Base-by-base conservation (phyloP, 2,888 invertebrate species). In the Hemistola chrysoprasaria region DNA sequence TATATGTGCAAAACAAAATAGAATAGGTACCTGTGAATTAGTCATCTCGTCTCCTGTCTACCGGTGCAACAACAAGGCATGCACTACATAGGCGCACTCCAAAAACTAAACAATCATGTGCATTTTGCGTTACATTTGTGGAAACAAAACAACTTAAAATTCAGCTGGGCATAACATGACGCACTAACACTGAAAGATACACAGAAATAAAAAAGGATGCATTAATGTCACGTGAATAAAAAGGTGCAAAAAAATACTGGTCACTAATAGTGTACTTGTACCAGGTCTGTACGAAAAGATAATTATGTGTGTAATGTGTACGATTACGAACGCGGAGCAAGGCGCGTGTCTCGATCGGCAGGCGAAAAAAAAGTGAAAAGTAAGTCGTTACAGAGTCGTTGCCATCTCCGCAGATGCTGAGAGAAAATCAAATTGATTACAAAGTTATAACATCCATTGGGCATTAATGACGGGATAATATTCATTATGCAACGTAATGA, bases 21-120 rank as follows among this genome's bases (percentile, higher is more conserved):
- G 62, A 54, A 62, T n/a, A n/a, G 71, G 71, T 90, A 91, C 91
- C 91, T 91, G 91, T 68, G 91, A 90, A 83, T 91, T 91, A 69
- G 91, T 91, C 91, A 91, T 91, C 72, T 71, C 79, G 80, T 66
- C 72, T 71, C 69, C 77, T 53, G 55, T 59, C 71, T 78, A 79
- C 66, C 50, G 74, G 84, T 85, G 86, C 81, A 65, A 78, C 68
- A 77, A 67, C 65, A 79, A 82, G 50, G 68, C 87, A 86, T 86
- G 86, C 87, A 87, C 85, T 86, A 86, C 78, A 80, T 78, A 78
- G 63, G 69, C 74, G 76, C 78, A 75, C 65, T n/a, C n/a, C n/a
- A 76, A 71, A 71, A 74, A 76, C 71, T 78, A 85, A 67, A 81
- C 55, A 78, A 70, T 65, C 68, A 63, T 78, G 87, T 86, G 87